Base-by-base conservation (phyloP, 2,797 vertebrate species). In the Coccyzus lansbergi region DNA sequence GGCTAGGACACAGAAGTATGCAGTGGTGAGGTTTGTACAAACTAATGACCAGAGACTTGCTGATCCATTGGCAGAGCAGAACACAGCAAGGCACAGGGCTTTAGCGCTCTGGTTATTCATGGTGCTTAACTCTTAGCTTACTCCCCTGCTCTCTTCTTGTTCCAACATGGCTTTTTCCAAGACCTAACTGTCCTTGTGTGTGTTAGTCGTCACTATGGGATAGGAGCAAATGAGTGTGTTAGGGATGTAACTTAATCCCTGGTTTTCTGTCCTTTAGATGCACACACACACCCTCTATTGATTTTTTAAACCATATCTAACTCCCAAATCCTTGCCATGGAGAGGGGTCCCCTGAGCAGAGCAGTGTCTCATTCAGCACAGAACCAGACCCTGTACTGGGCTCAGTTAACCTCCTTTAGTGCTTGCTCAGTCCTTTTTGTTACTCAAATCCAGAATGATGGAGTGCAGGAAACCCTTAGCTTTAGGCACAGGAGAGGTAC, bases 91-190 rank as follows among this genome's bases (percentile, higher is more conserved):
- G 24, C 7, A 29, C 38, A 33, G 15, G 42, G 36, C 26, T 72
- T 86, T 34, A 56, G 42, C 28, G 31, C 29, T 10, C 19, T 18
- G 15, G 9, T 63, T 63, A 15, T 13, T 44, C 33, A 25, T 59
- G 36, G 31, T 2, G 22, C 20, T 80, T 44, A 22, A 36, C 10
- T 70, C 29, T 14, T 21, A 0, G 7, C 24, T 62, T 10, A 25
- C 8, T 71, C 34, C 18, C 13, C 75, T 33, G 15, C 16, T 51
- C 33, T 48, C 12, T 25, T 56, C 6, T 4, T 49, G n/a, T 24
- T 79, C 36, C 68, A 62, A 0, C 1, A 0, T 1, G 2, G 36
- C 17, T 46, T 4, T 15, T 77, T 28, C 34, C 56, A 78, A 67
- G 14, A 15, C 24, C 69, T 59, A 4, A 6, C 49, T 51, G 12